Evolutionary conservation across 2,888 invertebrate species (phyloP), one percentile per base, ranked within the genome.

Genomic region (Ecliptopera silaceata): DNA sequence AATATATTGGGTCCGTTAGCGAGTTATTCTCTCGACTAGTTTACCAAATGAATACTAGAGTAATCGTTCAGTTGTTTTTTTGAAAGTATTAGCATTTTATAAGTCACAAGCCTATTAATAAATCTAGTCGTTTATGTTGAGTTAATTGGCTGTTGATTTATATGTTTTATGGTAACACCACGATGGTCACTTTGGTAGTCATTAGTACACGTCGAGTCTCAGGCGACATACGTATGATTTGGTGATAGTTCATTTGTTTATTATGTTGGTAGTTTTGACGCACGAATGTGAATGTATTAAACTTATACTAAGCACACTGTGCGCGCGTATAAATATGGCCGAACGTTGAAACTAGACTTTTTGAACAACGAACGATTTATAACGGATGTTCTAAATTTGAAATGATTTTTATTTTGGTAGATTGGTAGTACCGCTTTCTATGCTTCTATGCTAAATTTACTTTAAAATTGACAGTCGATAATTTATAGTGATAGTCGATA

Each of bases 141-240:
- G 61, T 63, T 69, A 66, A 69, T 69, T 66, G 65, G 61, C 6
- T 8, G 54, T 57, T 64, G 68, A 69, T 66, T 69, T 66, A 69
- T 53, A 47, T 44, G 56, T 46, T 63, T 62, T 66, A 64, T 66
- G 61, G 64, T 59, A 48, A 54, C 65, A 59, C 63, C 56, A 53
- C 52, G 61, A 61, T 59, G 59, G 63, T 60, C 59, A 63, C 59
- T 56, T 53, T 32, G 15, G 42, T 43, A 38, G 43, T 47, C 58
- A 56, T 56, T 56, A 59, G 52, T 54, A 36, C 46, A 51, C 55
- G 44, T 54, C 63, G 54, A 53, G 26, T 8, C 26, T 26, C 26
- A n/a, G n/a, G 51, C 22, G 39, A 47, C 32, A 34, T 41, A 32
- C 32, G 34, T 13, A 15, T 39, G 26, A 32, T 26, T 8, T 31